Evolutionary conservation across 2,888 invertebrate species (phyloP).

Genomic region (Tenodera sinensis): DNA sequence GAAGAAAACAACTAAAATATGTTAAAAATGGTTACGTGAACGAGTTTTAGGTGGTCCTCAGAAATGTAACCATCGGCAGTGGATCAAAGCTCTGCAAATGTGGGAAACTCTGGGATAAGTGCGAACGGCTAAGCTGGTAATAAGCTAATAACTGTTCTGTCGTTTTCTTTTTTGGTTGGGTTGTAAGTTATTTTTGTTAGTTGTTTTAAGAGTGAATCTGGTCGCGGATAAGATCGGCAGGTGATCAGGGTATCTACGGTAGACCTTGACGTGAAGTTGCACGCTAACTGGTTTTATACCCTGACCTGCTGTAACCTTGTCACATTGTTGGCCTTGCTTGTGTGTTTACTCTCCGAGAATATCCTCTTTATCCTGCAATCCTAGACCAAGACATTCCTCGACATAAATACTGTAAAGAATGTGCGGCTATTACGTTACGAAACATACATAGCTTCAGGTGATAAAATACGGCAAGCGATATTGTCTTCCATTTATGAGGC

Average conservation of each 20-base stretch:
- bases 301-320: neutral
- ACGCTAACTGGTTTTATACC: neutral
- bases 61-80: no score
- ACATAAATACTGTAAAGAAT: neutral
- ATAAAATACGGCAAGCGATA: no score
- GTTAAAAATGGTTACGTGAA: no score
- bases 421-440: neutral
- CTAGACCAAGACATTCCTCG: neutral
- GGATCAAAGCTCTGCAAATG: no score
- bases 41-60: no score
- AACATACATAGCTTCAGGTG: no score
- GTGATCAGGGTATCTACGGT: neutral
- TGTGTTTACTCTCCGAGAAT: neutral
- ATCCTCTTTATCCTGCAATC: neutral
- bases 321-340: neutral
- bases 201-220: neutral
- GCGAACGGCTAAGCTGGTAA: no score
- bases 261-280: neutral
- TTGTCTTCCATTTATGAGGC: no score
- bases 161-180: neutral
- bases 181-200: neutral
- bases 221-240: neutral
- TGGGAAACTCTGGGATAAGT: no score
- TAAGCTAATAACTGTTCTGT: no score
- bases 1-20: no score